Percentiles rank a stretch among this genome's conserved stretches.
phyloP scores from a whole-genome alignment of 2,113 vertebrate genomes.

The Actinemys pallida region DNA sequence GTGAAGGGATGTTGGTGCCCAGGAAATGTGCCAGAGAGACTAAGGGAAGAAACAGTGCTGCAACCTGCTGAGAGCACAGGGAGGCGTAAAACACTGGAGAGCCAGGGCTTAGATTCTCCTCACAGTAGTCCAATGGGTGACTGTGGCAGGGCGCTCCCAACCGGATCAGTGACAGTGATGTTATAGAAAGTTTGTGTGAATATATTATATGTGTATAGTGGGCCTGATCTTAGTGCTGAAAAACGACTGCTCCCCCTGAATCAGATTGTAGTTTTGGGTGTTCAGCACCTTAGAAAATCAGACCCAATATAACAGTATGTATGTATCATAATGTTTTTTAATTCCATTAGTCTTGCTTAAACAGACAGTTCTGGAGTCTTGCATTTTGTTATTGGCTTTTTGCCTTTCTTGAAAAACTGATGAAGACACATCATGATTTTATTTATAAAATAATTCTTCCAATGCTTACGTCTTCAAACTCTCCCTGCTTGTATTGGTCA shows the following conservation, averaged over 20 bases:
- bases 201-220: not conserved
- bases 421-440: not conserved
- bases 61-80: too few relatives aligned
- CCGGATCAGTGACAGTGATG: not conserved
- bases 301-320: conserved; percentile 6
- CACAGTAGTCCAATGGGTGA: not conserved
- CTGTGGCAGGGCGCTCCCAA: not conserved
- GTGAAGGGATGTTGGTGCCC: not conserved
- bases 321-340: conserved; percentile 46
- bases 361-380: conserved; percentile 36
- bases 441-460: not conserved
- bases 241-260: conserved; percentile 31
- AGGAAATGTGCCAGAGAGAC: not conserved
- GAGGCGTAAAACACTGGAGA: not conserved
- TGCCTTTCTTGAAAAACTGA: conserved; percentile 8
- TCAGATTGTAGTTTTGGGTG: conserved; percentile 22
- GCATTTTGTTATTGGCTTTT: conserved; percentile 9
- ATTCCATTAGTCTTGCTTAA: conserved; percentile 10
- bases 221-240: conserved; percentile 40
- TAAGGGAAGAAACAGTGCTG: too few relatives aligned
- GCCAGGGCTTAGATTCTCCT: not conserved
- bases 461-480: not conserved
- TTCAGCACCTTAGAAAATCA: conserved; percentile 47
- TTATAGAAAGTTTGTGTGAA: conserved; percentile 23
- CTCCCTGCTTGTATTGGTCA: conserved; percentile 7